phyloP scores from a whole-genome alignment of 2,888 invertebrate species.

The Agrochola circellaris region DNA sequence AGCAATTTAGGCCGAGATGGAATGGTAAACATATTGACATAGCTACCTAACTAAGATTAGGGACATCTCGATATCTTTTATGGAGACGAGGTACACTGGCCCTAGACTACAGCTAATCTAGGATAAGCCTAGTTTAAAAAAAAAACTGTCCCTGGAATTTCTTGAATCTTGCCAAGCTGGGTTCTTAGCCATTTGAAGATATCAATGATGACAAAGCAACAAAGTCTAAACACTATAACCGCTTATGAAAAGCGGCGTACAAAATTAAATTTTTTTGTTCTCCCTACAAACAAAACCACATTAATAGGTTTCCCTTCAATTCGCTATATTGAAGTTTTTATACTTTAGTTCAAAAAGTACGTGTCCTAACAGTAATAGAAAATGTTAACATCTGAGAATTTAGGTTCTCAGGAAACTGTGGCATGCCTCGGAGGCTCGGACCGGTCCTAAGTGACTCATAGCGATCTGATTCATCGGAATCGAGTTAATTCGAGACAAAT shows the following conservation, averaged over 20 bases:
- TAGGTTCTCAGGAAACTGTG: slow-evolving; percentile 64
- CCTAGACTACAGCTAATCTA: too few species aligned
- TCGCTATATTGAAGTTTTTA: slow-evolving; percentile 18
- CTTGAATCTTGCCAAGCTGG: neutral
- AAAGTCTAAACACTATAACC: slow-evolving; percentile 15
- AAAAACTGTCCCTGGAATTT: neutral
- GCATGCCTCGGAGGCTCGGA: slow-evolving; percentile 62
- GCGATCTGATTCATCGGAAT: slow-evolving; percentile 74
- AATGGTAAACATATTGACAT: neutral
- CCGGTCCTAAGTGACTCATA: slow-evolving; percentile 71
- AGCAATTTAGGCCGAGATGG: neutral
- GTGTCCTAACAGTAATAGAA: slow-evolving; percentile 45
- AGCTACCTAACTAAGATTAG: neutral
- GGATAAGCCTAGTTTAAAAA: too few species aligned
- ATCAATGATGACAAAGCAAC: neutral
- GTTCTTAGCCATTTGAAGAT: neutral
- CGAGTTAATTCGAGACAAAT: slow-evolving; percentile 59
- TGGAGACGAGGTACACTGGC: too few species aligned
- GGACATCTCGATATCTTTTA: neutral
- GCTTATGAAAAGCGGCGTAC: slow-evolving; percentile 8
- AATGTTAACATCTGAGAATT: slow-evolving; percentile 50
- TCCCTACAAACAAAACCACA: slow-evolving; percentile 38
- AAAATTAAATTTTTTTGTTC: slow-evolving; percentile 15
- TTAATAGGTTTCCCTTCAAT: slow-evolving; percentile 35
- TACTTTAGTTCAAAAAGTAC: slow-evolving; percentile 37